Base-by-base conservation (phyloP, 2,113 vertebrate genomes). In the Protobothrops flavoviridis region DNA sequence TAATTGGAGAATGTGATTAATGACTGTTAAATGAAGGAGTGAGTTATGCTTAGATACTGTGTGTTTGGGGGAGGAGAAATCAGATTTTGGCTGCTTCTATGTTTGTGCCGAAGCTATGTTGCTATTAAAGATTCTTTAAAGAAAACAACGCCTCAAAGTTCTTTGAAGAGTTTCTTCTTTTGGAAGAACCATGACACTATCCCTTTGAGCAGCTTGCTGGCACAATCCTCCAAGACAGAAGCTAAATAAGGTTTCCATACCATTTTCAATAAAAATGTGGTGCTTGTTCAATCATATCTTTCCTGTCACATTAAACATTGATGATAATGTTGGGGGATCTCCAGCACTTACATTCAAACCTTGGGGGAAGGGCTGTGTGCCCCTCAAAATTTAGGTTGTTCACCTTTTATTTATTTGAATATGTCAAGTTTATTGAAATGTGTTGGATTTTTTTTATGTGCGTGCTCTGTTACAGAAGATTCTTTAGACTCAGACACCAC, bases 401-500 rank as follows among this genome's bases (percentile, higher is more conserved):
- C 74, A 3, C 74, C 33, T 81, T 81, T 81, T 39, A 9, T 39
- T 81, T 81, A 39, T 39, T 43, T 39, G 7, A 21, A 4, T 81
- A 81, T 39, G 2, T 81, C 15, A 8, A 20, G 33, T 8, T 43
- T 43, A 43, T 43, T 39, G 33, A 43, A 20, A 43, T 3, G 17
- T 39, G 17, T 26, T 13, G 17, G 5, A 39, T 69, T 0, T 93
- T 93, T 93, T 56, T 24, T 2, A 9, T 13, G 6, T 26, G 50
- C 15, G 81, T 95, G 64, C 0, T 96, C 1, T 86, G 23, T 96
- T 94, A 88, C 97, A 99, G 99, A 99, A 98, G 94, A 98, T 96
- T 91, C 97, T 94, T 92, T 98, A 5, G 99, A 99, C 95, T 95
- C 98, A 0, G 97, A 98, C 53, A 97, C 96, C 20, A 95, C 91